phyloP scores from a whole-genome alignment of 2,888 invertebrate genomes.

The Caenorhabditis drosophilae region DNA sequence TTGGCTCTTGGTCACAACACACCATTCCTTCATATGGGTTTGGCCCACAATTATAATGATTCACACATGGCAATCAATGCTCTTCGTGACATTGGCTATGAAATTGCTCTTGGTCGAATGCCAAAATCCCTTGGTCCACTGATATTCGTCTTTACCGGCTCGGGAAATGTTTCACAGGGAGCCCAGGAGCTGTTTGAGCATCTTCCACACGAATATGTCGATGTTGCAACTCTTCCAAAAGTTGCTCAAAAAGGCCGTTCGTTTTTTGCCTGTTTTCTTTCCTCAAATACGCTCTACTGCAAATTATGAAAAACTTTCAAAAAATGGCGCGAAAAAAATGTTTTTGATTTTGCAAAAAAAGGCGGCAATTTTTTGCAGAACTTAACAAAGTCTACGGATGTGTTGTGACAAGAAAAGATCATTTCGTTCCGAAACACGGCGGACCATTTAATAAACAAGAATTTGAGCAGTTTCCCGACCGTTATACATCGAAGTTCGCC shows the following conservation, averaged over 20 bases:
- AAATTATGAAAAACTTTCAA: not conserved
- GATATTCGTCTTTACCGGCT: constrained; percentile 96
- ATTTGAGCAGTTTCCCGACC: constrained; percentile 89
- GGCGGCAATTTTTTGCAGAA: constrained; percentile 75
- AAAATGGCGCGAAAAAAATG: not conserved
- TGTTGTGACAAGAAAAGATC: constrained; percentile 90
- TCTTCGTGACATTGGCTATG: constrained; percentile 97
- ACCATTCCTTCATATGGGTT: constrained; percentile 97
- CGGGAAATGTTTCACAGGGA: constrained; percentile 90
- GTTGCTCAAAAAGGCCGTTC: constrained; percentile 95
- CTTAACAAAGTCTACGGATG: constrained; percentile 94
- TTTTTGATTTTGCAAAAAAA: not conserved
- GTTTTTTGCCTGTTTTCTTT: no score
- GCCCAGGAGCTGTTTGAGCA: constrained; percentile 84
- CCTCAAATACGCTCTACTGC: no score
- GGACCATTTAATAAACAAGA: constrained; percentile 88
- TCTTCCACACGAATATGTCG: constrained; percentile 94
- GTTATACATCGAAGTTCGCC: constrained; percentile 92
- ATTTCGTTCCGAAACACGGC: constrained; percentile 86
- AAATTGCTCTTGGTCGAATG: constrained; percentile 92
- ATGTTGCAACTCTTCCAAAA: constrained; percentile 90
- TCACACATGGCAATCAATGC: constrained; percentile 97
- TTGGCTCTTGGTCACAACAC: constrained; percentile 97
- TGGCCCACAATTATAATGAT: constrained; percentile 96
- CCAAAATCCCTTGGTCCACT: constrained; percentile 93